Conservation (phyloP, 2,113 vertebrate species). For the Acanthochromis polyacanthus region DNA sequence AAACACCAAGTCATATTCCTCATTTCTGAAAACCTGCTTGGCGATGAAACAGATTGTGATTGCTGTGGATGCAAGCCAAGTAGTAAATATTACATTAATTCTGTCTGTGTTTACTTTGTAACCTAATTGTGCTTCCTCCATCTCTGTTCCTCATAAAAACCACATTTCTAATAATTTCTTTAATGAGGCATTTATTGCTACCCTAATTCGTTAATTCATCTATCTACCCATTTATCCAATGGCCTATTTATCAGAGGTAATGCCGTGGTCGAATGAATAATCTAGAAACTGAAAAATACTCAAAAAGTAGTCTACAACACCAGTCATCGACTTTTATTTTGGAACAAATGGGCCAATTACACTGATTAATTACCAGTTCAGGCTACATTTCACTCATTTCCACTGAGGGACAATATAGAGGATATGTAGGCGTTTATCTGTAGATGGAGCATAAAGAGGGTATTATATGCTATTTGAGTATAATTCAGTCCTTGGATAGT, state of each 20-base stretch:
- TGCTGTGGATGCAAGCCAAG: no score
- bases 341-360: conserved; percentile 19
- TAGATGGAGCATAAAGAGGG: conserved; percentile 69
- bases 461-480: conserved; percentile 68
- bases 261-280: neutral
- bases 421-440: conserved; percentile 29
- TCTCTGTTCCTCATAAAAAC: neutral
- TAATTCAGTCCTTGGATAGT: conserved; percentile 53
- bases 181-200: neutral
- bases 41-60: no score
- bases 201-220: neutral
- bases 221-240: neutral
- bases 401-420: conserved; percentile 8
- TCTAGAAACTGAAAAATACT: neutral
- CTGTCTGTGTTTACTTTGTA: neutral
- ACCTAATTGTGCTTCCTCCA: neutral
- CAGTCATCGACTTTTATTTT: conserved; percentile 7
- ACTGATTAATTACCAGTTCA: neutral
- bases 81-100: no score
- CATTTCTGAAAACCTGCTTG: no score
- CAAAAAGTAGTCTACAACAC: neutral
- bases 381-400: conserved; percentile 31
- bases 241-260: neutral
- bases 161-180: neutral
- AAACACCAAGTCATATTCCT: no score